A percentile compares a stretch with the other conserved stretches of the same genome.
Conservation (phyloP, 2,797 vertebrate genomes). For the Picus viridis region DNA sequence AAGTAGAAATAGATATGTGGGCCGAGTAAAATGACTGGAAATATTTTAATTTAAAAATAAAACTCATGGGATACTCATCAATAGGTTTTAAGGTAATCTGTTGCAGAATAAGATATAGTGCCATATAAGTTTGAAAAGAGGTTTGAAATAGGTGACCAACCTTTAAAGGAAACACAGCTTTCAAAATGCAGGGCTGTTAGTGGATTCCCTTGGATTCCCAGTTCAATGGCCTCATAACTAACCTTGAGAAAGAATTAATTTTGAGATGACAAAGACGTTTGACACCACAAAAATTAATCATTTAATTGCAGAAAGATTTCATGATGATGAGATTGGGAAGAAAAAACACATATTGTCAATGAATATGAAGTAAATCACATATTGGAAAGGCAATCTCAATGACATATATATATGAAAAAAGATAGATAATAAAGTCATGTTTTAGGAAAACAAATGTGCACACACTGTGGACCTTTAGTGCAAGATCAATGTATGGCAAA, state of each 20-base stretch:
- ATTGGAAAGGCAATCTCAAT: neutral
- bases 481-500: neutral
- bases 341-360: neutral
- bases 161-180: neutral
- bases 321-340: neutral
- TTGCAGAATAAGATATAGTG: neutral
- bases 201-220: neutral
- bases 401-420: neutral
- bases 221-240: neutral
- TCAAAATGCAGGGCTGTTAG: neutral
- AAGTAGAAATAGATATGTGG: neutral
- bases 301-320: neutral
- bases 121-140: neutral
- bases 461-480: neutral
- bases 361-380: neutral
- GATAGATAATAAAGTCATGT: neutral
- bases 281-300: neutral
- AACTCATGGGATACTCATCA: rapidly evolving
- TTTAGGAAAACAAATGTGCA: neutral
- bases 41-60: neutral
- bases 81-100: neutral
- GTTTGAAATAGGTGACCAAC: neutral
- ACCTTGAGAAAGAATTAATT: neutral
- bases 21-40: neutral
- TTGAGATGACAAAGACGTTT: neutral